Base-by-base conservation (phyloP, 37 sponge, comb jelly and placozoan genomes). In the Halichondria panicea region DNA sequence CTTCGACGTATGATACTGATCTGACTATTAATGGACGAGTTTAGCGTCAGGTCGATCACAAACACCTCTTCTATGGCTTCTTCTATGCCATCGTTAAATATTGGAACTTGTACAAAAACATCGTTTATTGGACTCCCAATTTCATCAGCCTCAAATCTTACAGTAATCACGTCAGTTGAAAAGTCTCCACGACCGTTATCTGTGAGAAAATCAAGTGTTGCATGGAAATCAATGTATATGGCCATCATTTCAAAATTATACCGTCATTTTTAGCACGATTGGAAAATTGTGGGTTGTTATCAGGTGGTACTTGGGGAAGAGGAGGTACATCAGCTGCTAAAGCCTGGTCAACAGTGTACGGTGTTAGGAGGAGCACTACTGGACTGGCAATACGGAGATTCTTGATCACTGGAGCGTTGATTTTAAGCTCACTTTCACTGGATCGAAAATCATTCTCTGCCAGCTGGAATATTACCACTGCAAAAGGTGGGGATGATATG, bases 11-110 rank as follows among this genome's bases (percentile, higher is more conserved):
- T 44, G 0, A 44, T 28, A 6, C 22, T 39, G 1, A 43, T 21
- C n/a, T 60, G 44, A 21, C 35, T 3, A 27, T 74, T 28, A 30
- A 32, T 24, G 27, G 43, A 38, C 0, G n/a, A 4, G 18, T 42
- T 24, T n/a, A 74, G 32, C n/a, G 42, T 32, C 60, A 74, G 19
- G 13, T 31, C 4, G 8, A 30, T 44, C 40, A 74, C 24, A 35
- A 74, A 74, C 9, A 36, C 43, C 30, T 74, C 46, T 41, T 59
- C 45, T 0, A 42, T 44, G 19, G 38, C 45, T 35, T 74, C 74
- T 28, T 74, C 61, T 43, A 74, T 74, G 24, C 0, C 27, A 40
- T 74, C 74, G 60, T 74, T 61, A 27, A 60, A 43, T 6, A 74
- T 13, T 32, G 61, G 45, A 32, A 74, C 34, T 12, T 39, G 27